Evolutionary conservation across 2,888 invertebrate species (phyloP), one percentile per base, ranked within the genome.

Genomic region (Argyresthia albistria): DNA sequence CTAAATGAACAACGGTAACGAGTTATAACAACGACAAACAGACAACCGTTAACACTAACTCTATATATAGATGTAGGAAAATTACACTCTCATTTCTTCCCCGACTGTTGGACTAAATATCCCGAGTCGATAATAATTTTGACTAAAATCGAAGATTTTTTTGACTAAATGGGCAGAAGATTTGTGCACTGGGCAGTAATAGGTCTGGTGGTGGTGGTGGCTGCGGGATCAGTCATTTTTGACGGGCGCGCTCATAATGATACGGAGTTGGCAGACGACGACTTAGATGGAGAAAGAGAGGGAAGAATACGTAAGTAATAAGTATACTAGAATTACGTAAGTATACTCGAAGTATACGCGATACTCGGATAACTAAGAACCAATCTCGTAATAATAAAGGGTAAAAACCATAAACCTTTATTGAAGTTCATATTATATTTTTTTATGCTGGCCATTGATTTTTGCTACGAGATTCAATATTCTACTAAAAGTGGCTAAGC

Each of bases 1-100:
- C 76, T 84, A 86, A 86, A 60, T 61, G 65, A 60, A 58, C 67
- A 82, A 82, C 86, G 80, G 84, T 83, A 70, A 25, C 67, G 70
- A 73, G 58, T 71, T 73, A 63, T 77, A 79, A 83, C 73, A 63
- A 53, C 63, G 64, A 67, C 76, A 82, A 82, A 84, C 66, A 81
- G 36, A 58, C 52, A 53, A 80, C 86, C 84, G 86, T 84, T 84
- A 86, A 64, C 59, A 65, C 69, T 70, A 57, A 81, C 72, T 67
- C 80, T 81, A 84, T 81, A 80, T 72, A 80, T 69, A 68, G 59
- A 65, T 61, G 67, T 61, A 62, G 59, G 60, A 57, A 66, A 68
- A 55, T 53, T 55, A 50, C 55, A 58, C 64, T 62, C 68, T 65
- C 76, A 83, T 81, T 82, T 76, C 59, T 54, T 63, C 56, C 58